Evolutionary conservation across 2,797 vertebrate species (phyloP), one percentile per base, ranked within the genome.

Genomic region (Halcyon chelicuti): DNA sequence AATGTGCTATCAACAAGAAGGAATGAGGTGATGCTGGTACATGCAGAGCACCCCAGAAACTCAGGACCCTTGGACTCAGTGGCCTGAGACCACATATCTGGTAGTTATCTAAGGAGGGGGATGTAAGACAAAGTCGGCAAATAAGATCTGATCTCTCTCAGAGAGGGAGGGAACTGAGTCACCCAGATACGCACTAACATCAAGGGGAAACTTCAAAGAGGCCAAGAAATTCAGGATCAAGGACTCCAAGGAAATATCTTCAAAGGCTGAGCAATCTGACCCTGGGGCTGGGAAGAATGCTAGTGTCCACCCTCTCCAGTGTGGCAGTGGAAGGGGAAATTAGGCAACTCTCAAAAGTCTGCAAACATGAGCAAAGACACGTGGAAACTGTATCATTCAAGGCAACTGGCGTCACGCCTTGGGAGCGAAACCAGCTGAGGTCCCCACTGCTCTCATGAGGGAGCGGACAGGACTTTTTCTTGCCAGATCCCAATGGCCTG

Each of bases 181-280:
- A 95, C 63, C 33, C 86, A 88, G 77, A 88, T 91, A 77, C 12
- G 2, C 49, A 58, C 75, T 61, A 80, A 96, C 95, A 94, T 96
- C 93, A 95, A 92, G 93, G 83, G 77, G 74, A 96, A 93, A 95
- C 96, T 90, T 95, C 96, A 97, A 96, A 97, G 95, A 88, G 63
- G 51, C 87, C 40, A 71, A 93, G 91, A 95, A 96, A 88, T 85
- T 81, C 76, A 79, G 86, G 91, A 93, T 93, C 88, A 65, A 76
- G 94, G 74, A 94, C 94, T 95, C 90, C 83, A 67, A 96, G 83
- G 88, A 95, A 96, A 91, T 71, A 88, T 81, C 96, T 96, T 96
- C 95, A 96, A 96, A 97, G 95, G 71, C 88, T 92, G 91, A 96
- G 86, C 91, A 95, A 92, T 92, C n/a, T 95, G 93, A 94, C 96